phyloP scores from a whole-genome alignment of 2,888 invertebrate species.

The Ennomos quercinarius region DNA sequence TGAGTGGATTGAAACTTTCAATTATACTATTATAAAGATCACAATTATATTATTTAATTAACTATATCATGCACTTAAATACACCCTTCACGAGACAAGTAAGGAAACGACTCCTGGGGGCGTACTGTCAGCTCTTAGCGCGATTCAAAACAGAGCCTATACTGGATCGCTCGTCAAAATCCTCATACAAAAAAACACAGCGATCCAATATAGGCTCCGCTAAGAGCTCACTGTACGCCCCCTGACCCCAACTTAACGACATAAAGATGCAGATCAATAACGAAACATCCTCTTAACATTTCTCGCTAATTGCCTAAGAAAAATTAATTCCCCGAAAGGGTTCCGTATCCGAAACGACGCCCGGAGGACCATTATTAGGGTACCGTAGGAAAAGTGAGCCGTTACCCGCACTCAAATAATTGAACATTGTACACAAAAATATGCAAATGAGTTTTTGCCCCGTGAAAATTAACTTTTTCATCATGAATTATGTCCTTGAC shows the following conservation, averaged over 20 bases:
- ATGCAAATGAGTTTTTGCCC: constrained; percentile 78
- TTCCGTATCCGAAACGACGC: constrained; percentile 68
- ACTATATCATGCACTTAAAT: constrained; percentile 29
- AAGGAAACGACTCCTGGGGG: constrained; percentile 33
- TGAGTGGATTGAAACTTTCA: too few relatives aligned
- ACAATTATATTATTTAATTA: constrained; percentile 4
- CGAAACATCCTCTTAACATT: constrained; percentile 64
- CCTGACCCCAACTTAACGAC: constrained; percentile 37
- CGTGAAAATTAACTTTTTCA: constrained; percentile 85
- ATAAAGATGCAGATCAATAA: constrained; percentile 63
- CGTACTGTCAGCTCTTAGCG: too few relatives aligned
- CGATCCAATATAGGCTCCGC: too few relatives aligned
- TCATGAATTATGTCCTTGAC: constrained; percentile 83
- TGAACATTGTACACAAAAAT: constrained; percentile 77
- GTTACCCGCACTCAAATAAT: constrained; percentile 74
- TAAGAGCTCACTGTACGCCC: too few relatives aligned
- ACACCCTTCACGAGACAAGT: constrained; percentile 36
- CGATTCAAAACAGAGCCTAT: too few relatives aligned
- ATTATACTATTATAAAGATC: too few relatives aligned
- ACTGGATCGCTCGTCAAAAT: too few relatives aligned
- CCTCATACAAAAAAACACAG: too few relatives aligned
- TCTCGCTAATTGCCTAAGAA: constrained; percentile 81
- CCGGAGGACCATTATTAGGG: constrained; percentile 69
- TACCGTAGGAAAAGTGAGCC: constrained; percentile 65
- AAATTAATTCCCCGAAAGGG: constrained; percentile 82